Evolutionary conservation across 2,113 vertebrate genomes (phyloP).

Genomic region (Oreocharis arfaki): DNA sequence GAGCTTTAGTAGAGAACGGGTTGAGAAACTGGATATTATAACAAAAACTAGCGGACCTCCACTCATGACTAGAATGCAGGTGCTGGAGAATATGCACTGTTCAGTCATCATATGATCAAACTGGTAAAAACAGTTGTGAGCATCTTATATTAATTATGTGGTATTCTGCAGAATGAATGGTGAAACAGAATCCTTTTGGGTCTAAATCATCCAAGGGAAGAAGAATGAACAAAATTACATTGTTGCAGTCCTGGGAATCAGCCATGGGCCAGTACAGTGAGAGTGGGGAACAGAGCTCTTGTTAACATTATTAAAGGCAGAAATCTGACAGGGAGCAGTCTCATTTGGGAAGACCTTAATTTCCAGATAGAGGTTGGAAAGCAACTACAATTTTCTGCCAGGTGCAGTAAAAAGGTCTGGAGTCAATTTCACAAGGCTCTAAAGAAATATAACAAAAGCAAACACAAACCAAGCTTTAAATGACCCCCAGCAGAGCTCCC

Average conservation of each 20-base stretch:
- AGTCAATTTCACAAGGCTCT: constrained; percentile 13
- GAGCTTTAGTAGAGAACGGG: not conserved
- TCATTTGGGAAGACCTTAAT: not conserved
- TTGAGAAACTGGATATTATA: not conserved
- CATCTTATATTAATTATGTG: not conserved
- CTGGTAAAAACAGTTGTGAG: not conserved
- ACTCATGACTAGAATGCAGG: not conserved
- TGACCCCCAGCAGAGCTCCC: not conserved
- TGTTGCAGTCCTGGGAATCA: not conserved
- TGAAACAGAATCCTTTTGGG: not conserved
- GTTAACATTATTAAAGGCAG: not conserved
- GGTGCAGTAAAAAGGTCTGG: constrained; percentile 38
- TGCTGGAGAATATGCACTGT: not conserved
- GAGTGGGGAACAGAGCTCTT: not conserved
- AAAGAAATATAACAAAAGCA: constrained; percentile 34
- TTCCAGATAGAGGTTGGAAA: constrained; percentile 16
- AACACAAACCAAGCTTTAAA: not conserved
- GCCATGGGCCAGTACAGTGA: not conserved
- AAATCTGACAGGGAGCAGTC: not conserved
- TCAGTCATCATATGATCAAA: not conserved
- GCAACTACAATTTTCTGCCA: constrained; percentile 12
- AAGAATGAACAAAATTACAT: not conserved
- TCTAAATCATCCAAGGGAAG: not conserved
- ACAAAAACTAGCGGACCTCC: not conserved
- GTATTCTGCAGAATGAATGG: not conserved